Conservation (phyloP, 2,888 invertebrate species). For the Entomobrya multifasciata region DNA sequence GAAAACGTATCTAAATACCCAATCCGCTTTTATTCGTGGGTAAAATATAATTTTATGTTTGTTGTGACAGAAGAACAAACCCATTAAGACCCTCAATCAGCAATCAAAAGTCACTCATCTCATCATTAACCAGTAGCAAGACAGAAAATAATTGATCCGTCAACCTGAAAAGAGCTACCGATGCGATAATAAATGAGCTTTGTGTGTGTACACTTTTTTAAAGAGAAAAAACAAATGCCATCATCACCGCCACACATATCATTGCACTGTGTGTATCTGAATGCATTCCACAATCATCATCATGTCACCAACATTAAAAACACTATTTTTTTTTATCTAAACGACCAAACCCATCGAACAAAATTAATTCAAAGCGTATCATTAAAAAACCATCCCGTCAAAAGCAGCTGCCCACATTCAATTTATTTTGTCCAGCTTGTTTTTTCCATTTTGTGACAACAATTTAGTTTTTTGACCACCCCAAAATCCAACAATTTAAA, state of each 20-base stretch:
- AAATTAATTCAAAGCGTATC: constrained; percentile 65
- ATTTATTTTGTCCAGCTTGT: constrained; percentile 12
- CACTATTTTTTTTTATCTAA: constrained; percentile 5
- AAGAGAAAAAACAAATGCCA: background rate
- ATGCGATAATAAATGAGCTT: constrained; percentile 55
- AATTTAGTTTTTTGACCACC: constrained; percentile 63
- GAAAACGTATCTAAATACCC: background rate
- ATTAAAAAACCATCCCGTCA: constrained; percentile 51
- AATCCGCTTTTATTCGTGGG: background rate
- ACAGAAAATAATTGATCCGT: constrained; percentile 76
- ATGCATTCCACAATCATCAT: no score
- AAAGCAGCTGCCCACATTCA: constrained; percentile 17
- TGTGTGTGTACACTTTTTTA: background rate
- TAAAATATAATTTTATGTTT: background rate
- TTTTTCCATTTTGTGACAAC: constrained; percentile 58
- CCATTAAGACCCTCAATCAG: constrained; percentile 66
- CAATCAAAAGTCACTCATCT: constrained; percentile 1
- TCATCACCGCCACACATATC: constrained; percentile 22
- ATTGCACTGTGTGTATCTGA: constrained; percentile 39
- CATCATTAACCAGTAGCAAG: constrained; percentile 62
- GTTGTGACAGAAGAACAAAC: constrained; percentile 63
- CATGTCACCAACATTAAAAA: constrained; percentile 39
- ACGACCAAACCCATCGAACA: constrained; percentile 8
- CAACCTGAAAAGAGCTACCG: constrained; percentile 37
- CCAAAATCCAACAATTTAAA: constrained; percentile 1